Evolutionary conservation across 2,113 vertebrate genomes (phyloP), one percentile per base, ranked within the genome.

Genomic region (Vulpes lagopus): DNA sequence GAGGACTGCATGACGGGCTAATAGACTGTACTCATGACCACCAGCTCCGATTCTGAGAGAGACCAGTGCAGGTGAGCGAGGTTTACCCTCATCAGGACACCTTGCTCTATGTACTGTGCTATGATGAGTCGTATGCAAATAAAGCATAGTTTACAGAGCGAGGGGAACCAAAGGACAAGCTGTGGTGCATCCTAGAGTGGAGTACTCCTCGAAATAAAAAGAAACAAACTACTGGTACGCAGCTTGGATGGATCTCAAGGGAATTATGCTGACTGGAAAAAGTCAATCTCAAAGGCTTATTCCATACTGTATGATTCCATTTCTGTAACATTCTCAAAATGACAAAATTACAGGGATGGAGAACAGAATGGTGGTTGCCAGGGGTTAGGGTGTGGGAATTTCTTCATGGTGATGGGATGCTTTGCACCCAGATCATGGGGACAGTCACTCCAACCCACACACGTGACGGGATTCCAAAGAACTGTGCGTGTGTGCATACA

Each of bases 331-430:
- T 67, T 78, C 64, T 80, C 2, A 0, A 93, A 87, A 94, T 71
- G 87, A 95, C 84, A 92, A 67, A 92, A 90, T 80, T 30, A 90
- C 0, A 76, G 51, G 49, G 83, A 67, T 11, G 60, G 71, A 91
- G 65, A 88, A 84, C 1, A 89, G 73, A 82, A 59, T 11, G 30
- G 74, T 22, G 43, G 38, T 23, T 65, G 73, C n/a, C 15, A 12
- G 69, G 87, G 64, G 15, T 19, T 10, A 57, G 20, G 49, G 51
- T 20, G 55, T 57, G 60, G 71, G 81, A 49, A 53, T 35, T 35
- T 93, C 69, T n/a, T 15, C 2, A 2, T 10, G 6, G 20, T 2
- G 16, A 53, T 0, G 0, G 27, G 53, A 69, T 8, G 5, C 78
- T 57, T 38, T 62, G 23, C 23, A 22, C 20, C 20, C n/a, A 7